Evolutionary conservation across 2,113 vertebrate species (phyloP), one percentile per base, ranked within the genome.

Genomic region (Myiagra hebetior): DNA sequence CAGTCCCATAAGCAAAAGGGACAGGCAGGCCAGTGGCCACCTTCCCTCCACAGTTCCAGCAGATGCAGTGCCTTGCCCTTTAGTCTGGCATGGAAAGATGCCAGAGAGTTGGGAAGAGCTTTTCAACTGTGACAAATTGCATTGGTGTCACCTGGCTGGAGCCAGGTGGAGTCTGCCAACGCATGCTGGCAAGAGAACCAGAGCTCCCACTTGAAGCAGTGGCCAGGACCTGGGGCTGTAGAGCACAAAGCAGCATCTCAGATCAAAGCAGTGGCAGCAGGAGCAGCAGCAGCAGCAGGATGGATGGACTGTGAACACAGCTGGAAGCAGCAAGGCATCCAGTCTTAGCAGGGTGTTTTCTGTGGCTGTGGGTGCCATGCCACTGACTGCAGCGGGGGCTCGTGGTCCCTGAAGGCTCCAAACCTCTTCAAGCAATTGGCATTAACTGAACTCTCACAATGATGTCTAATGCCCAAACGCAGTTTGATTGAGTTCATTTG

Each of bases 111-210:
- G 35, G 30, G 17, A 75, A 63, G 37, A 75, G 27, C 15, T 55
- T 63, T 80, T 49, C 44, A 56, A 3, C 44, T 10, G 17, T 5
- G 3, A 35, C 60, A 50, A 73, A 69, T n/a, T 46, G 6, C 30
- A 50, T 9, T 67, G 53, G 62, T 13, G 4, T 42, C 56, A 33
- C 49, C 33, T 26, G 26, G 35, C 59, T 57, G 78, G 31, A 79
- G 42, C 42, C 57, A 74, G 21, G 57, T 50, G 69, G 50, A 65
- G 37, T 42, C 46, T 75, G 49, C 56, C 68, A 77, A 24, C 0
- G 3, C 50, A 10, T 1, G 24, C 22, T 6, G 21, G 64, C 1
- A 0, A 6, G 67, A 57, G n/a, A 70, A 59, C 13, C 68, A 55
- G 56, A 13, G 5, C 20, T 81, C 19, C 27, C 0, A 7, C 22